These are phyloP conservation scores for Calliopsis andreniformis DNA, from an alignment of 1,140 invertebrate species.

Conservation along the genomic window DNA sequence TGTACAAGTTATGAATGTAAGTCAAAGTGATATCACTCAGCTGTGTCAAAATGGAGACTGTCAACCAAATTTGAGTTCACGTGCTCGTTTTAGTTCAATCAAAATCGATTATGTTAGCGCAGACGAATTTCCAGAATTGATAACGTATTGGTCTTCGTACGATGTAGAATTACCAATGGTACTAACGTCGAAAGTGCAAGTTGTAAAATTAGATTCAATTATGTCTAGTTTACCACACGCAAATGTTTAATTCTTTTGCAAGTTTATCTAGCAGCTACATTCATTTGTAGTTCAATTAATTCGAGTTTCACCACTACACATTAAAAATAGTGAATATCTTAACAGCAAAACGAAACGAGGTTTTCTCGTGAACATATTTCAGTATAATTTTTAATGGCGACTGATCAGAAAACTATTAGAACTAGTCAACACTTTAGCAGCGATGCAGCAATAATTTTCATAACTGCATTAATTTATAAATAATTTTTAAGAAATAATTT, in stretches of 20 bases:
- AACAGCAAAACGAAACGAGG: slow-evolving; percentile 8
- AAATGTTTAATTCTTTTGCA: slow-evolving; percentile 33
- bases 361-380: slow-evolving; percentile 22
- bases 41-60: slow-evolving; percentile 86
- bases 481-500: slow-evolving; percentile 11
- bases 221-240: slow-evolving; percentile 51
- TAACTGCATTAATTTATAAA: slow-evolving; percentile 34
- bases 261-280: not conserved
- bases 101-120: slow-evolving; percentile 85
- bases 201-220: slow-evolving; percentile 74
- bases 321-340: slow-evolving; percentile 11
- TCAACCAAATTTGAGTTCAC: slow-evolving; percentile 87
- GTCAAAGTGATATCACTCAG: slow-evolving; percentile 87
- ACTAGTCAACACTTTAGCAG: slow-evolving; percentile 27
- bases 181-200: slow-evolving; percentile 75
- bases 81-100: slow-evolving; percentile 84
- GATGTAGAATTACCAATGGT: slow-evolving; percentile 59
- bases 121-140: slow-evolving; percentile 87
- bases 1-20: slow-evolving; percentile 87
- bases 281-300: not conserved
- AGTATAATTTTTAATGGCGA: slow-evolving; percentile 27
- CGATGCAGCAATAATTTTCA: slow-evolving; percentile 17
- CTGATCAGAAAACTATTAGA: slow-evolving; percentile 18
- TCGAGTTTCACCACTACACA: slow-evolving; percentile 13
- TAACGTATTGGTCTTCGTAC: slow-evolving; percentile 84